A percentile compares a stretch with the other conserved stretches of the same genome.
Conservation (phyloP, 2,113 vertebrate species). For the Taurulus bubalis region DNA sequence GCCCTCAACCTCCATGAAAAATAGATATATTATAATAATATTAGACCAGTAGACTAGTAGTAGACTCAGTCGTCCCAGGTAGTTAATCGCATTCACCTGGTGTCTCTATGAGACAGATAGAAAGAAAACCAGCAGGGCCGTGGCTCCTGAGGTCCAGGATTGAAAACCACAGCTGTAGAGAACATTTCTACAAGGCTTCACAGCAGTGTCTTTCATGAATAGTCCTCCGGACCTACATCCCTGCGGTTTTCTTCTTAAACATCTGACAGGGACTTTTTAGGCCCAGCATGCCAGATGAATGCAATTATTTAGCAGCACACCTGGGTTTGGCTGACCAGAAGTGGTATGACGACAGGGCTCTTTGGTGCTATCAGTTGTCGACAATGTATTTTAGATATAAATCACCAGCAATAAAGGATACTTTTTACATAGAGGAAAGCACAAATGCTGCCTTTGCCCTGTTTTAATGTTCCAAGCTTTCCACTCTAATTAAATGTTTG, state of each 20-base stretch:
- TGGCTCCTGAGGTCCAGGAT: slow-evolving; percentile 42
- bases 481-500: slow-evolving; percentile 77
- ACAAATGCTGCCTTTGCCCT: slow-evolving; percentile 36
- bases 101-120: slow-evolving; percentile 44
- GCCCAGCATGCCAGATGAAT: slow-evolving; percentile 29
- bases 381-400: background rate
- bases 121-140: slow-evolving; percentile 52
- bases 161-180: slow-evolving; percentile 39
- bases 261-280: slow-evolving; percentile 33
- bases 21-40: background rate
- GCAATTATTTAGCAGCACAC: slow-evolving; percentile 37
- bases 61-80: slow-evolving; percentile 12
- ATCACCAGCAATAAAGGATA: background rate
- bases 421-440: background rate
- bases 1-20: background rate
- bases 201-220: slow-evolving; percentile 44
- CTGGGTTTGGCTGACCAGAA: background rate
- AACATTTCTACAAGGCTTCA: slow-evolving; percentile 51
- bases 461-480: slow-evolving; percentile 65
- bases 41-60: background rate
- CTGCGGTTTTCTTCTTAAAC: slow-evolving; percentile 47
- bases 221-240: slow-evolving; percentile 23
- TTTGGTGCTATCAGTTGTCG: background rate
- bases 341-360: background rate
- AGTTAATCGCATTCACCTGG: slow-evolving; percentile 50